Percentiles rank a stretch among this genome's conserved stretches.
Evolutionary conservation across 1,140 invertebrate species (phyloP).

Genomic region (Atta colombica): DNA sequence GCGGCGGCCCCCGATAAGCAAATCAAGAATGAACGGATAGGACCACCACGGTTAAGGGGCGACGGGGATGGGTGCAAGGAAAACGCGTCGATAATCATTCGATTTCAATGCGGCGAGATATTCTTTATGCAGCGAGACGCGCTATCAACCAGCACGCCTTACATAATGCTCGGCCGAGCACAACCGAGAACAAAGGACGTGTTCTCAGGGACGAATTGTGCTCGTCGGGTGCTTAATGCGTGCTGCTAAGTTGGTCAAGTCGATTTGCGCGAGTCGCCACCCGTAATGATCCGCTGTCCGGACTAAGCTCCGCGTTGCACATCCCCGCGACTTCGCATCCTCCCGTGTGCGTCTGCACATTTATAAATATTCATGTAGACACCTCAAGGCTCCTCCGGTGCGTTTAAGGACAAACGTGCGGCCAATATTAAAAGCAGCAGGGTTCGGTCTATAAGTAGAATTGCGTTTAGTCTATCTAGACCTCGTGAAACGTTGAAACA

Average conservation of each 20-base stretch:
- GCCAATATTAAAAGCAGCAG: constrained; percentile 44
- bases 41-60: background rate
- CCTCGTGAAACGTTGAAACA: background rate
- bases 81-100: constrained; percentile 69
- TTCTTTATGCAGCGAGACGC: constrained; percentile 53
- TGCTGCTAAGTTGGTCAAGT: constrained; percentile 69
- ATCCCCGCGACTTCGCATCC: constrained; percentile 5
- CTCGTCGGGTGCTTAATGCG: constrained; percentile 65
- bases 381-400: constrained; percentile 53
- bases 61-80: constrained; percentile 23
- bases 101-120: constrained; percentile 68
- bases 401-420: constrained; percentile 54
- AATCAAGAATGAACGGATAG: constrained; percentile 61
- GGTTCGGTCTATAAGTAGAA: background rate
- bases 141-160: constrained; percentile 62
- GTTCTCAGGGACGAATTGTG: constrained; percentile 73
- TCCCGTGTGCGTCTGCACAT: constrained; percentile 11
- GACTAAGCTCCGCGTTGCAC: background rate
- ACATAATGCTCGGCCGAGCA: constrained; percentile 61
- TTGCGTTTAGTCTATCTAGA: background rate
- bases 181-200: constrained; percentile 73
- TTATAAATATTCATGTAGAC: constrained; percentile 70
- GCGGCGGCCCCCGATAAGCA: constrained; percentile 67
- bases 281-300: constrained; percentile 65
- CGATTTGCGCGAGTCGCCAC: constrained; percentile 58